phyloP scores from a whole-genome alignment of 2,888 invertebrate genomes.

The Meliscaeva auricollis region DNA sequence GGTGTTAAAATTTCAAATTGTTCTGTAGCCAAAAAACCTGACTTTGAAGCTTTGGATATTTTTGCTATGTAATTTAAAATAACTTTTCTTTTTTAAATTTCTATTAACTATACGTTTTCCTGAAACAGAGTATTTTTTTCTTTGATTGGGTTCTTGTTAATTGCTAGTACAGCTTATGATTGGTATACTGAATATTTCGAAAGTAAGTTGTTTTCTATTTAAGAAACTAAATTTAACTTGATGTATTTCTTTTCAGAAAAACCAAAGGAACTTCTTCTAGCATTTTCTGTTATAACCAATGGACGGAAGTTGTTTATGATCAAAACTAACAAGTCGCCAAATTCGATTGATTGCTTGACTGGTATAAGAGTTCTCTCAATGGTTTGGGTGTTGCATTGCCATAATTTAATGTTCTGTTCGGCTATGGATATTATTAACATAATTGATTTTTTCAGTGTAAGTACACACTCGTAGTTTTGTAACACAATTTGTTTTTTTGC shows the following conservation, averaged over 20 bases:
- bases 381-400: constrained; percentile 48
- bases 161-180: constrained; percentile 43
- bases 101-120: not conserved
- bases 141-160: constrained; percentile 9
- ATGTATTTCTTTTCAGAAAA: constrained; percentile 27
- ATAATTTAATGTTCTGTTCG: constrained; percentile 29
- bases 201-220: not conserved
- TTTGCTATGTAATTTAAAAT: constrained; percentile 31
- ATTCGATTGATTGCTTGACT: constrained; percentile 39
- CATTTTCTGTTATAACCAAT: constrained; percentile 54
- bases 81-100: not conserved
- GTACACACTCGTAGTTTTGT: no score
- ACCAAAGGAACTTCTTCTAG: constrained; percentile 9
- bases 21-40: constrained; percentile 27
- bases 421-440: constrained; percentile 3
- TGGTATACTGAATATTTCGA: constrained; percentile 13
- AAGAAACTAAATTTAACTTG: not conserved
- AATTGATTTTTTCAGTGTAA: constrained; percentile 6
- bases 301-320: constrained; percentile 52
- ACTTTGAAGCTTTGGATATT: constrained; percentile 28
- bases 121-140: constrained; percentile 37
- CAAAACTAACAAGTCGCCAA: constrained; percentile 6
- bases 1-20: constrained; percentile 16
- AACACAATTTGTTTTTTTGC: no score
- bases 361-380: constrained; percentile 58